Evolutionary conservation across 2,888 invertebrate genomes (phyloP).

Genomic region (Caenorhabditis sulstoni): DNA sequence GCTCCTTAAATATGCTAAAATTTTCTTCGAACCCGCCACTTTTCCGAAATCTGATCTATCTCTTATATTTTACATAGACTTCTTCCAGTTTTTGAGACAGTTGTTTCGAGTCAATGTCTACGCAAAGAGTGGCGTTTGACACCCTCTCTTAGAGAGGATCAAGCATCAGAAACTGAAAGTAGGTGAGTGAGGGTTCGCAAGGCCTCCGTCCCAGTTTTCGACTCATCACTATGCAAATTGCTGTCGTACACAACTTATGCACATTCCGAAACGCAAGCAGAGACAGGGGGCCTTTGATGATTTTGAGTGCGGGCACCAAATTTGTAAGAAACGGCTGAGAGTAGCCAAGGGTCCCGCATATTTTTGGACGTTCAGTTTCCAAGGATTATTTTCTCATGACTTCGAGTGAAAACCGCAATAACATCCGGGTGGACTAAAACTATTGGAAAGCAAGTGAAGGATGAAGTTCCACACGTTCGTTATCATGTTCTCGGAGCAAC

Average conservation of each 20-base stretch:
- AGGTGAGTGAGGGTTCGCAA: background rate
- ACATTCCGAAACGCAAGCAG: conserved; percentile 39
- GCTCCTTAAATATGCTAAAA: no score
- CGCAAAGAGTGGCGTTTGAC: background rate
- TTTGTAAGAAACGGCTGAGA: conserved; percentile 32
- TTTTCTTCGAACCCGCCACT: no score
- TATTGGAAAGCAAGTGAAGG: conserved; percentile 23
- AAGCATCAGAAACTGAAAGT: conserved; percentile 27
- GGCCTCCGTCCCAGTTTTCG: conserved; percentile 34
- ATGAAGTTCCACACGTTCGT: background rate
- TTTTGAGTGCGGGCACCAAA: conserved; percentile 45
- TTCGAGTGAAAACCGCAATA: conserved; percentile 14
- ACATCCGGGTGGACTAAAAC: conserved; percentile 12
- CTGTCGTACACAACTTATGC: conserved; percentile 50
- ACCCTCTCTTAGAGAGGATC: conserved; percentile 7
- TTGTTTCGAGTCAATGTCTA: conserved; percentile 24
- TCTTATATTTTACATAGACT: conserved; percentile 29
- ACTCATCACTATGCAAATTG: conserved; percentile 58
- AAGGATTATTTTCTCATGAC: conserved; percentile 29
- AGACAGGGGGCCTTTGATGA: conserved; percentile 15
- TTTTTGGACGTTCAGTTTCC: conserved; percentile 18
- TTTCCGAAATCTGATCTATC: conserved; percentile 15
- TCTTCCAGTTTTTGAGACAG: conserved; percentile 21
- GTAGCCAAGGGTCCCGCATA: conserved; percentile 5
- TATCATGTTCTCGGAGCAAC: background rate